A percentile compares a stretch with the other conserved stretches of the same genome.
phyloP scores from a whole-genome alignment of 2,888 invertebrate species.

The Orthosia gracilis region DNA sequence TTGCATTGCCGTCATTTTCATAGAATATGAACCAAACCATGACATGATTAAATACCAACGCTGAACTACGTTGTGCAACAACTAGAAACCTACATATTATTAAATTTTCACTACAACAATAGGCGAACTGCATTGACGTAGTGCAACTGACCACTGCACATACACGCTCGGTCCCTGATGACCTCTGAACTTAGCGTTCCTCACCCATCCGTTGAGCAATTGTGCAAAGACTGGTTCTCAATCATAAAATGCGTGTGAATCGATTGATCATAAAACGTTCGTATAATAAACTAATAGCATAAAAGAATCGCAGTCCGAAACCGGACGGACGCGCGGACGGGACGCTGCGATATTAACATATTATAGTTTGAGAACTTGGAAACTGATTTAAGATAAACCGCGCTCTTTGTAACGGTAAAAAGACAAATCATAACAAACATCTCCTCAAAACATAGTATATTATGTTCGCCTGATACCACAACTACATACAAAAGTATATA shows the following conservation, averaged over 20 bases:
- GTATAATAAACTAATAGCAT: slow-evolving; percentile 62
- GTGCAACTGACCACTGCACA: slow-evolving; percentile 68
- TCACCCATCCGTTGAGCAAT: slow-evolving; percentile 77
- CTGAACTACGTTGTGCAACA: slow-evolving; percentile 11
- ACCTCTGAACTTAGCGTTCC: slow-evolving; percentile 82
- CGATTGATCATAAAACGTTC: slow-evolving; percentile 74
- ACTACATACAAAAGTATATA: slow-evolving; percentile 54
- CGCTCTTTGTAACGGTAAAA: slow-evolving; percentile 46
- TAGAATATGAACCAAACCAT: not conserved
- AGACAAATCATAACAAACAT: slow-evolving; percentile 55
- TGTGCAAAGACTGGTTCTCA: slow-evolving; percentile 82
- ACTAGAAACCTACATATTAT: slow-evolving; percentile 30
- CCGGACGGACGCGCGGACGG: too few relatives aligned
- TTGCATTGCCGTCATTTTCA: not conserved
- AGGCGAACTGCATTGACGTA: slow-evolving; percentile 65
- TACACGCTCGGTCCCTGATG: slow-evolving; percentile 68
- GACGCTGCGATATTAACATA: slow-evolving; percentile 68
- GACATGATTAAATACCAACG: not conserved
- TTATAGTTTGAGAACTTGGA: slow-evolving; percentile 59
- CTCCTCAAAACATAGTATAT: slow-evolving; percentile 57
- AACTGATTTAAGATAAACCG: slow-evolving; percentile 67
- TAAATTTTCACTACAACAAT: slow-evolving; percentile 63
- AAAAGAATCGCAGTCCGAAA: slow-evolving; percentile 73
- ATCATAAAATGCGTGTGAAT: slow-evolving; percentile 77
- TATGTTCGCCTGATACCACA: slow-evolving; percentile 74